phyloP scores from a whole-genome alignment of 2,888 invertebrate species.

The Germaria angustata region DNA sequence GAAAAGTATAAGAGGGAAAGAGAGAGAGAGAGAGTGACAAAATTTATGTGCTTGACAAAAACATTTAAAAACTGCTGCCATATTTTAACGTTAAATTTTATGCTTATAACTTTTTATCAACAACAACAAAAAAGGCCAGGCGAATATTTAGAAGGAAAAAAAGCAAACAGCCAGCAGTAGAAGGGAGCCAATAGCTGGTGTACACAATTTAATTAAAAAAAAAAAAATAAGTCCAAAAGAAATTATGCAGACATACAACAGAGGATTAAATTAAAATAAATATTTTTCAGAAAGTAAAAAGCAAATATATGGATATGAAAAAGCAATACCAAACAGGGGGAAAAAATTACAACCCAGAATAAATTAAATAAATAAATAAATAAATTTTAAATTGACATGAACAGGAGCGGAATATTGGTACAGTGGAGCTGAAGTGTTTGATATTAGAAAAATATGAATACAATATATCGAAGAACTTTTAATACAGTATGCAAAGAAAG shows the following conservation, averaged over 20 bases:
- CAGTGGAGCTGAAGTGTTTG: neutral
- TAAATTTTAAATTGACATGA: neutral
- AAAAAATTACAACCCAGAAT: slow-evolving; percentile 9
- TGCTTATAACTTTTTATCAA: slow-evolving; percentile 55
- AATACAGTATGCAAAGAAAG: too few relatives aligned
- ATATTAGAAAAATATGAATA: neutral
- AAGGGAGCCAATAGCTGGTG: neutral
- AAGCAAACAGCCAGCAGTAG: neutral
- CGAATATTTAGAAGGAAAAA: neutral
- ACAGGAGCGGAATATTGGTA: neutral
- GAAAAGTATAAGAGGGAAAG: neutral
- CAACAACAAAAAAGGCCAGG: neutral
- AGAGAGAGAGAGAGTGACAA: neutral
- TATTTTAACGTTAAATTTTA: slow-evolving; percentile 48
- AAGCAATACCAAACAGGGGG: slow-evolving; percentile 2
- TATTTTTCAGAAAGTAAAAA: slow-evolving; percentile 28
- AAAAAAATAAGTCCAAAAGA: neutral
- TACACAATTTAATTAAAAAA: neutral
- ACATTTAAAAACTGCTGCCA: slow-evolving; percentile 22
- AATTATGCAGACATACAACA: slow-evolving; percentile 59
- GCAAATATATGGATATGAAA: neutral
- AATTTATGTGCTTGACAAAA: slow-evolving; percentile 11
- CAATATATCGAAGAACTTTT: too few relatives aligned
- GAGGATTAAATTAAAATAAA: slow-evolving; percentile 57
- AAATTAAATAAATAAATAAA: slow-evolving; percentile 18